These are phyloP conservation scores for Naso thynnoides DNA, from an alignment of 2,797 vertebrate species.

Conservation along the genomic window DNA sequence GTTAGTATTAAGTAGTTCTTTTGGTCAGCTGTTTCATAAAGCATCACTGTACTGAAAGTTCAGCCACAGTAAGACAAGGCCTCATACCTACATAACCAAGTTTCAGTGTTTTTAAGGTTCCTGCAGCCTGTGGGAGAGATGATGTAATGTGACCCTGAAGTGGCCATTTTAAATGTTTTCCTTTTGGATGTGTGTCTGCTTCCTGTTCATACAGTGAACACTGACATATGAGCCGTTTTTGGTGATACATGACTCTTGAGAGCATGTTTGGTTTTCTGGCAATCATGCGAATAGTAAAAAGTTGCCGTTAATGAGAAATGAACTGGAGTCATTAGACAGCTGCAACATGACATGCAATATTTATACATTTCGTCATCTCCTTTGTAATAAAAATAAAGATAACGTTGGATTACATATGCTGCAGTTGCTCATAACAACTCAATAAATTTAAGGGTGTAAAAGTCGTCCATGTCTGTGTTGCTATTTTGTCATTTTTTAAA, in stretches of 20 bases:
- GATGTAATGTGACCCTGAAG: constrained; percentile 25
- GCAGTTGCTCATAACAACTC: constrained; percentile 5
- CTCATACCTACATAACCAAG: constrained; percentile 17
- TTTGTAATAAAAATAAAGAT: constrained; percentile 45
- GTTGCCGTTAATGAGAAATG: neutral
- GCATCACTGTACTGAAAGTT: constrained; percentile 31
- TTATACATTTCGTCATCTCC: constrained; percentile 17
- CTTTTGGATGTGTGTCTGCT: constrained; percentile 31
- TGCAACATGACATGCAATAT: constrained; percentile 19
- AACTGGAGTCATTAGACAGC: constrained; percentile 27
- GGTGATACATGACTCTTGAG: neutral
- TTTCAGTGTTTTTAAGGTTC: constrained; percentile 41
- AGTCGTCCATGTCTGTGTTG: neutral
- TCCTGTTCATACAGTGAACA: constrained; percentile 29
- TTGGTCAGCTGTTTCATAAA: constrained; percentile 48
- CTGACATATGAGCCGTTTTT: constrained; percentile 3
- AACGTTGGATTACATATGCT: constrained; percentile 12
- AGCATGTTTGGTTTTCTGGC: constrained; percentile 59
- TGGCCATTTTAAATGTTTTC: constrained; percentile 41
- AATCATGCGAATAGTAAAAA: constrained; percentile 20
- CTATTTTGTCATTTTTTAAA: neutral
- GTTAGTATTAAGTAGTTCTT: constrained; percentile 50
- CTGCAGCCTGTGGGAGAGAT: constrained; percentile 33
- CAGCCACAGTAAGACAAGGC: constrained; percentile 18
- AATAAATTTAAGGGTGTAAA: constrained; percentile 16